Conservation (phyloP, 2,888 invertebrate species). For the Cyclophora albipunctata region DNA sequence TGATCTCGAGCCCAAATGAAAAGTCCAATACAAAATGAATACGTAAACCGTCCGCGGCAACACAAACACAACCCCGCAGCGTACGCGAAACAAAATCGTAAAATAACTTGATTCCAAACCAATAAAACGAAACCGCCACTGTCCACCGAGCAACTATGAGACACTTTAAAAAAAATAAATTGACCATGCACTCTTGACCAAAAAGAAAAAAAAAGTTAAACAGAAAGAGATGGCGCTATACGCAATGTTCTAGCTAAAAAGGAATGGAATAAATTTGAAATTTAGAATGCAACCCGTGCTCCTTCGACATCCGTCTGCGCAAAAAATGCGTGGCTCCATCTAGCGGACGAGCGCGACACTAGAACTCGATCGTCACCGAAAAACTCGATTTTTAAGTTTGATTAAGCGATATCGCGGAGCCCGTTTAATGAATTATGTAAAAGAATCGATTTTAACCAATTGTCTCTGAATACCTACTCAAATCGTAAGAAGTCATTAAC, state of each 20-base stretch:
- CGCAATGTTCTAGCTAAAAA: constrained; percentile 37
- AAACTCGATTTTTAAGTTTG: constrained; percentile 13
- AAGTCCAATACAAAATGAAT: no score
- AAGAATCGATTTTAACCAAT: constrained; percentile 2
- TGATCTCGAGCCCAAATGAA: no score
- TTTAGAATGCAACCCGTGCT: constrained; percentile 73
- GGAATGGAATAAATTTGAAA: constrained; percentile 53
- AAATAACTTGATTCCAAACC: constrained; percentile 20
- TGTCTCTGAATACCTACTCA: neutral
- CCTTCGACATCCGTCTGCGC: constrained; percentile 66
- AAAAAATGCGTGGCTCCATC: constrained; percentile 61
- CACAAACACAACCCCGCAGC: constrained; percentile 4
- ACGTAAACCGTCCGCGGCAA: no score
- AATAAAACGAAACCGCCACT: constrained; percentile 46
- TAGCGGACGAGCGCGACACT: constrained; percentile 51
- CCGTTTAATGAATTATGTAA: constrained; percentile 19
- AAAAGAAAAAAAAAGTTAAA: constrained; percentile 69
- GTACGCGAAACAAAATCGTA: constrained; percentile 19
- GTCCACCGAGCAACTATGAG: constrained; percentile 49
- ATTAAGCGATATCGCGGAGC: constrained; percentile 18
- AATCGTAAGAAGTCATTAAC: neutral
- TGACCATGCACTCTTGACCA: constrained; percentile 68
- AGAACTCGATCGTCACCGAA: constrained; percentile 22
- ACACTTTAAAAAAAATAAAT: constrained; percentile 63
- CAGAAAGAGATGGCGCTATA: constrained; percentile 48